Evolutionary conservation across 2,113 vertebrate genomes (phyloP).

Genomic region (Antechinus flavipes): DNA sequence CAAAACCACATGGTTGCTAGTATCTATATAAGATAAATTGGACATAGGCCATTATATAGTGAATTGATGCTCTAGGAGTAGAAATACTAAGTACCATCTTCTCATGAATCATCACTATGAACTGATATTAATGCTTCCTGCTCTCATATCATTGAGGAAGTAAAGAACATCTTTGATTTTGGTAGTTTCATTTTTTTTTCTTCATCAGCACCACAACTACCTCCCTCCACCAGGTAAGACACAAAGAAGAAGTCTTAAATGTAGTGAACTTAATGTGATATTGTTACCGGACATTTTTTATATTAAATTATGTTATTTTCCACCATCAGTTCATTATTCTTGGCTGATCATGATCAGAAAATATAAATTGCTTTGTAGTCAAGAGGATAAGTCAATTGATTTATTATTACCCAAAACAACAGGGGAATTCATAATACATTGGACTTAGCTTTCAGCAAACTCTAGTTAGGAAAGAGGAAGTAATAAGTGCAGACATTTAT

Average conservation of each 20-base stretch:
- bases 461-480: not conserved
- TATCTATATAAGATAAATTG: not conserved
- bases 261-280: not conserved
- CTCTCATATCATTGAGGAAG: not conserved
- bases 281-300: not conserved
- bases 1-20: not conserved
- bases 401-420: not conserved
- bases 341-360: not conserved
- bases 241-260: not conserved
- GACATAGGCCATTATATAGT: not conserved
- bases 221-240: not conserved
- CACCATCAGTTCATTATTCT: not conserved
- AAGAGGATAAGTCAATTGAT: not conserved
- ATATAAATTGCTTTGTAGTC: not conserved
- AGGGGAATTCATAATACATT: not conserved
- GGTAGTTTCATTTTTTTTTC: not conserved
- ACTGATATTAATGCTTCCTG: not conserved
- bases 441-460: not conserved
- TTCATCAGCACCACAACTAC: not conserved
- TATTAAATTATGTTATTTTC: not conserved
- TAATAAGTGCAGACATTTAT: not conserved
- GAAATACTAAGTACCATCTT: not conserved
- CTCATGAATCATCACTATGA: not conserved
- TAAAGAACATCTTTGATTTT: not conserved
- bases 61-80: not conserved